These are phyloP conservation scores for Lasioglossum villosulum DNA, from an alignment of 2,888 invertebrate species.

Conservation along the genomic window DNA sequence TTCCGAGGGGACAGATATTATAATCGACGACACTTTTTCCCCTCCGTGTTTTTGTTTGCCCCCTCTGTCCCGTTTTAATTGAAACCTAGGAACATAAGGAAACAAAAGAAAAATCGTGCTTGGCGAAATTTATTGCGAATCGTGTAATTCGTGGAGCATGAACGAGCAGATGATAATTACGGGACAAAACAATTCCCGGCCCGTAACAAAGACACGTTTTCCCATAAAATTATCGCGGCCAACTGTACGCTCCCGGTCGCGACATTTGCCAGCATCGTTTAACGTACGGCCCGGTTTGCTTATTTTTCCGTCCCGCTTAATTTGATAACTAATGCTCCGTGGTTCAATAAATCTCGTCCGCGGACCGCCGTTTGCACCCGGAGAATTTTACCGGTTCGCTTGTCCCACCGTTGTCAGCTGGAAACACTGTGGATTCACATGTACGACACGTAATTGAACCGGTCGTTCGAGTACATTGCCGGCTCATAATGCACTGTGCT, in stretches of 20 bases:
- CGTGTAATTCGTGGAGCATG: neutral
- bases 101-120: neutral
- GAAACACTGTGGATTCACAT: conserved; percentile 38
- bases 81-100: neutral
- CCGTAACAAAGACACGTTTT: conserved; percentile 11
- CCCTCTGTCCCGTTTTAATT: neutral
- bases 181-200: conserved; percentile 20
- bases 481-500: conserved; percentile 36
- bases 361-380: conserved; percentile 38
- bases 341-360: conserved; percentile 57
- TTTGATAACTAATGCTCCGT: conserved; percentile 60
- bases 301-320: conserved; percentile 61
- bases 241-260: conserved; percentile 17
- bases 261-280: conserved; percentile 45
- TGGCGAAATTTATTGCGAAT: neutral
- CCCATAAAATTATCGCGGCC: conserved; percentile 46
- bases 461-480: conserved; percentile 46
- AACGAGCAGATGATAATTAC: conserved; percentile 23
- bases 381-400: conserved; percentile 56
- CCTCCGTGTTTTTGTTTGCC: too few relatives aligned
- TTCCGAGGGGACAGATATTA: neutral
- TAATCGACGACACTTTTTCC: neutral
- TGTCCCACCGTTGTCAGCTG: conserved; percentile 47
- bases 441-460: conserved; percentile 52
- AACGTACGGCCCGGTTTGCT: conserved; percentile 45